Conservation (phyloP, 2,888 invertebrate species). For the Dryobota labecula region DNA sequence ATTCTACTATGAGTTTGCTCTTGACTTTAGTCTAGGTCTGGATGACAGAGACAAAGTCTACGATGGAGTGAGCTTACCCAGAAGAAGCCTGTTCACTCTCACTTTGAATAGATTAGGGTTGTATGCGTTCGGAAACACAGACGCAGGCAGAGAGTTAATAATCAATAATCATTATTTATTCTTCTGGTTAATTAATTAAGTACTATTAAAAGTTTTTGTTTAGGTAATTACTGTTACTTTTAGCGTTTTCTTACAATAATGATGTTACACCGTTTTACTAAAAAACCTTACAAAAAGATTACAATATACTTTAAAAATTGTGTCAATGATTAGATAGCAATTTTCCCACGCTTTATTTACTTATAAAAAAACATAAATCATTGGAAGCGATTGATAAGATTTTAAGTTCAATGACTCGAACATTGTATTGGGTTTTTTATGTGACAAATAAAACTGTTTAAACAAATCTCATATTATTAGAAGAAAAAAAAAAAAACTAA, state of each 20-base stretch:
- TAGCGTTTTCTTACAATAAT: neutral
- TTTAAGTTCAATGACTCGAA: slow-evolving; percentile 1
- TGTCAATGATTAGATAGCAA: slow-evolving; percentile 4
- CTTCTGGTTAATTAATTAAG: no score
- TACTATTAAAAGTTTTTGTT: no score
- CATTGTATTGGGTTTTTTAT: neutral
- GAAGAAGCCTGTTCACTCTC: no score
- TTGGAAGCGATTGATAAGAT: slow-evolving; percentile 22
- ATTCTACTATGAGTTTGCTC: no score
- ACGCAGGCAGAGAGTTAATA: no score
- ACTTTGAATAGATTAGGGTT: no score
- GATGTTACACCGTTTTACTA: neutral
- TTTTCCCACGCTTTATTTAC: slow-evolving; percentile 24
- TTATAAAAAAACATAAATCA: neutral
- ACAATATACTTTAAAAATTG: no score
- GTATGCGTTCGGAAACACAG: no score
- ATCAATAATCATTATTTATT: no score
- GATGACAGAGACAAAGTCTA: no score
- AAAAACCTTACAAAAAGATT: neutral
- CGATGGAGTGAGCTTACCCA: no score
- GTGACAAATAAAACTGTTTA: neutral
- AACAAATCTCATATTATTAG: neutral
- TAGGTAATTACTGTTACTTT: neutral
- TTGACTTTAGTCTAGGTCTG: no score
- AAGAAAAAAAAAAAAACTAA: neutral